Conservation (phyloP, 1,140 invertebrate species). For the Matsumurasca onukii region DNA sequence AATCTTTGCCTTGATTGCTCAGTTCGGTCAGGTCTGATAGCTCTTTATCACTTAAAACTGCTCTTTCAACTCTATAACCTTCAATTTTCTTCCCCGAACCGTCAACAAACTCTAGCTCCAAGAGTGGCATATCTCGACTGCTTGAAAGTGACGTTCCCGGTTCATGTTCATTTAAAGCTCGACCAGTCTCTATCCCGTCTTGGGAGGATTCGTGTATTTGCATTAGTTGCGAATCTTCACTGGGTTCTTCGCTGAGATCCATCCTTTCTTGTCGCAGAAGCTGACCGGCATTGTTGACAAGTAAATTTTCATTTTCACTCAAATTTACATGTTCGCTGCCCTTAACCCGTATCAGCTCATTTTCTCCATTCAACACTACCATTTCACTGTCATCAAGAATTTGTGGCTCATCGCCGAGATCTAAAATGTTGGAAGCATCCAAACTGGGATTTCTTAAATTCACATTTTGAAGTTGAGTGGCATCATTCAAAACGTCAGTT, state of each 20-base stretch:
- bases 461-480: not conserved
- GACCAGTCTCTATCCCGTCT: not conserved
- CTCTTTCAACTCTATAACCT: constrained; percentile 37
- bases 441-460: not conserved
- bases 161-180: not conserved
- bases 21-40: constrained; percentile 20
- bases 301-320: not conserved
- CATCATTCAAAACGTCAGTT: constrained; percentile 10
- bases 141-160: not conserved
- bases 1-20: constrained; percentile 29
- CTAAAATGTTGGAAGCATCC: not conserved
- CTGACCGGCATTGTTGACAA: not conserved
- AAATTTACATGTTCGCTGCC: not conserved
- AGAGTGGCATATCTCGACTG: not conserved
- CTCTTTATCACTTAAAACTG: constrained; percentile 29
- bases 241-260: not conserved
- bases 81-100: constrained; percentile 39
- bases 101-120: constrained; percentile 37
- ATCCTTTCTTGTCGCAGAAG: not conserved
- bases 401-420: constrained; percentile 8
- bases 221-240: constrained; percentile 16
- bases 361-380: constrained; percentile 17
- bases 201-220: constrained; percentile 1
- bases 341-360: not conserved
- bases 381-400: not conserved